Percentiles rank a stretch among this genome's conserved stretches.
Conservation (phyloP, 2,797 vertebrate genomes). For the Cynopterus sphinx region DNA sequence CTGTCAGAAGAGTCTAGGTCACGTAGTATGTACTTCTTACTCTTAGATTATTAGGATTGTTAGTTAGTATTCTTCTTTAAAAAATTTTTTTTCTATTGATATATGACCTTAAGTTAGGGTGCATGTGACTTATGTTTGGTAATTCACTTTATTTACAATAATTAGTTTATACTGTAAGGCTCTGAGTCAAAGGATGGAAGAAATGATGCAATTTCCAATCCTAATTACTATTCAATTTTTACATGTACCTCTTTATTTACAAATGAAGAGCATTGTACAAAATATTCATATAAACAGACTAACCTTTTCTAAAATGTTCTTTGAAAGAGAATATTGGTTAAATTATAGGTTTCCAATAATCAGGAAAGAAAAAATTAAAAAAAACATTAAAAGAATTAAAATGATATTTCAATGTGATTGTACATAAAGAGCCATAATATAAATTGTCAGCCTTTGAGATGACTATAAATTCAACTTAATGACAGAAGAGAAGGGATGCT, state of each 20-base stretch:
- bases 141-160: slow-evolving; percentile 15
- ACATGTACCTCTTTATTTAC: background rate
- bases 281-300: background rate
- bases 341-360: background rate
- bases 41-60: background rate
- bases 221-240: slow-evolving; percentile 13
- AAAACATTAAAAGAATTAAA: slow-evolving; percentile 7
- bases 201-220: background rate
- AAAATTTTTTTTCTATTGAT: background rate
- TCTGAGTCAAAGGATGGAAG: slow-evolving; percentile 1
- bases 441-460: slow-evolving; percentile 26
- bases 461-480: slow-evolving; percentile 9
- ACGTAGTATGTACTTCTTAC: background rate
- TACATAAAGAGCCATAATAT: background rate
- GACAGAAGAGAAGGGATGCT: background rate
- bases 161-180: slow-evolving; percentile 14
- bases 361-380: background rate
- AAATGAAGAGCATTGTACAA: background rate
- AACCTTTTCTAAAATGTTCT: slow-evolving; percentile 34
- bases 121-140: background rate
- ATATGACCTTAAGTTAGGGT: background rate
- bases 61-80: background rate
- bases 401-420: background rate
- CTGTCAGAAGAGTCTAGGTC: background rate
- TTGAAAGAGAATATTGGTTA: slow-evolving; percentile 34